phyloP scores from a whole-genome alignment of 2,888 invertebrate species.

The Hypolimnas misippus region DNA sequence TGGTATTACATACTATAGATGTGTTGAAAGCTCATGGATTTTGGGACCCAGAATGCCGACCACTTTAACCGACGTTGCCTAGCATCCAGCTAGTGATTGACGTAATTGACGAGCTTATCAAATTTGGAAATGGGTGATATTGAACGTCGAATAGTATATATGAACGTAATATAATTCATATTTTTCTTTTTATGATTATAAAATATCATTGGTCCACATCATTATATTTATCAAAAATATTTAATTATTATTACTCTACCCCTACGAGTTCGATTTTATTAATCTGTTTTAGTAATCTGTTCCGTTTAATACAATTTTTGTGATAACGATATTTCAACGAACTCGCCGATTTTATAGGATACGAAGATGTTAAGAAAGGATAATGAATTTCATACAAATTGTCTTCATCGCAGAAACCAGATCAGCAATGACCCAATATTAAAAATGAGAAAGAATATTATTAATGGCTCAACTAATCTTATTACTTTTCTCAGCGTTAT shows the following conservation, averaged over 20 bases:
- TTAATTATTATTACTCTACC: background rate
- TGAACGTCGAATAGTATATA: too few relatives aligned
- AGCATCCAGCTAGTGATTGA: too few relatives aligned
- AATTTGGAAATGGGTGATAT: too few relatives aligned
- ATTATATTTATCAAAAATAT: too few relatives aligned
- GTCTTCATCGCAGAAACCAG: background rate
- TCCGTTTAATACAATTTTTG: background rate
- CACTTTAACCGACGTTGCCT: too few relatives aligned
- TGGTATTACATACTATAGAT: too few relatives aligned
- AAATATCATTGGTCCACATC: too few relatives aligned
- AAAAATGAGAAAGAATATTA: slow-evolving; percentile 2
- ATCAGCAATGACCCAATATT: slow-evolving; percentile 2
- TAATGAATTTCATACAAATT: slow-evolving; percentile 7
- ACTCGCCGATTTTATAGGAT: background rate
- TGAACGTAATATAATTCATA: too few relatives aligned
- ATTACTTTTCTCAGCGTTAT: background rate
- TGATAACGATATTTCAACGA: background rate
- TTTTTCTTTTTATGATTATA: too few relatives aligned
- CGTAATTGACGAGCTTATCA: too few relatives aligned
- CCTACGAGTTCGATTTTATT: background rate
- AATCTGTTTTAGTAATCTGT: background rate
- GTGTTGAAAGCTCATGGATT: too few relatives aligned
- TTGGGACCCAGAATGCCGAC: too few relatives aligned
- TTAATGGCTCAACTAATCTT: background rate
- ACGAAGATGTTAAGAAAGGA: background rate